Base-by-base conservation (phyloP, 30 jellyfish, hydroid and myxozoan species). In the Pseudorhiza aurosa region DNA sequence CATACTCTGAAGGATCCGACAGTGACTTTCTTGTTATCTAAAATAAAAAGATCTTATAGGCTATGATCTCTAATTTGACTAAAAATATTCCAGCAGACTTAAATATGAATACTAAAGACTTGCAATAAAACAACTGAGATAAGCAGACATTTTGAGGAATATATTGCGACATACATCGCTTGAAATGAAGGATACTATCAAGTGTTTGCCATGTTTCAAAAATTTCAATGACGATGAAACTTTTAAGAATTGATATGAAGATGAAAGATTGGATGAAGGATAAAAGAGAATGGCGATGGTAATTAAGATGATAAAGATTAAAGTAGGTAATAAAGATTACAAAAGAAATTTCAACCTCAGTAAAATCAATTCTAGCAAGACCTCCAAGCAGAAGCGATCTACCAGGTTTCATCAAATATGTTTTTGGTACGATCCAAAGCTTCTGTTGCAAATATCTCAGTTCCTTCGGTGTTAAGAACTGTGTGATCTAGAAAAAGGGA, bases 351-450 rank as follows among this genome's bases (percentile, higher is more conserved):
- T 32, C 57, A 2, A 53, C 67, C 67, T 53, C 67, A 51, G 55
- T 18, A 57, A 67, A 91, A 76, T 91, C 96, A 18, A 91, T 46
- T 30, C 96, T 58, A 5, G 95, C 98, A 19, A 91, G 64, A 7
- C 98, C 98, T 17, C 98, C 98, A 83, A 91, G 82, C 63, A 84
- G 72, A 12, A 91, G 45, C 7, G 90, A 60, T n/a, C 70, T 55
- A 10, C 98, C 98, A 18, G 98, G 98, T 12, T 59, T 47, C 40
- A 91, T 24, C 31, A 91, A 31, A 28, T 69, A 65, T 12, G 96
- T 91, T 59, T 67, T 79, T 55, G 98, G 98, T 19, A 91, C 98
- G 25, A 91, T 56, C 98, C 98, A 91, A 15, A 14, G 67, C 32
- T 53, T 43, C 8, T 93, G 98, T n/a, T 59, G 74, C 62, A 91